Conservation (phyloP, 2,888 invertebrate species). For the Anaspis maculata region DNA sequence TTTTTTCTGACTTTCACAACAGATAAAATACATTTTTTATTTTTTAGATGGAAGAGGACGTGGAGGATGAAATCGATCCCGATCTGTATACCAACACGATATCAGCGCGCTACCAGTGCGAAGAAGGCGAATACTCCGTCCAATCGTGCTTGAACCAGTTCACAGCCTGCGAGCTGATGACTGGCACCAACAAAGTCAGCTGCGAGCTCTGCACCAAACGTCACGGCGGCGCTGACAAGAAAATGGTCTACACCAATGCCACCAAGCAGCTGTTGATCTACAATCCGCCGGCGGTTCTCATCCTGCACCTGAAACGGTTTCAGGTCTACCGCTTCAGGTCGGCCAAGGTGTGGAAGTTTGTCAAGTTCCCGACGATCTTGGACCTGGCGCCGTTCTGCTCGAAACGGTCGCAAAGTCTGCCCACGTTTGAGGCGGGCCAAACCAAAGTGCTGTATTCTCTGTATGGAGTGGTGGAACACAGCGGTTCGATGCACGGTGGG, state of each 20-base stretch:
- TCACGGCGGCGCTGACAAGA: conserved; percentile 59
- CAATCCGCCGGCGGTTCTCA: conserved; percentile 87
- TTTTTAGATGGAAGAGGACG: conserved; percentile 33
- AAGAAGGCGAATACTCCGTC: conserved; percentile 74
- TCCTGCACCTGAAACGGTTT: conserved; percentile 92
- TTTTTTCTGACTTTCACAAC: conserved; percentile 5
- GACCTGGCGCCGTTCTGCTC: conserved; percentile 90
- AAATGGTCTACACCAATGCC: conserved; percentile 71
- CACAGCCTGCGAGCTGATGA: conserved; percentile 82
- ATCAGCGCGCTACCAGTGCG: conserved; percentile 60
- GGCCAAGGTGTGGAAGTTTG: conserved; percentile 75
- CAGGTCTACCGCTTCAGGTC: conserved; percentile 56
- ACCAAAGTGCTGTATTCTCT: conserved; percentile 67
- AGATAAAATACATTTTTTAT: too few relatives aligned
- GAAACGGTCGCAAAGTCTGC: conserved; percentile 50
- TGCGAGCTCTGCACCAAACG: conserved; percentile 83
- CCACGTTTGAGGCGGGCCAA: conserved; percentile 39
- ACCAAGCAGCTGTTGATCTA: conserved; percentile 81
- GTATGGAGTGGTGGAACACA: conserved; percentile 93
- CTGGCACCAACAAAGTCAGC: conserved; percentile 86
- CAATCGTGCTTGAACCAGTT: conserved; percentile 89
- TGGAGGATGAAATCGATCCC: too few relatives aligned
- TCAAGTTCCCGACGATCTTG: conserved; percentile 76
- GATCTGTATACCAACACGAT: conserved; percentile 34
- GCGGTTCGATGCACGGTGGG: conserved; percentile 81